Evolutionary conservation across 2,888 invertebrate genomes (phyloP).

Genomic region (Acanthosepion esculentum): DNA sequence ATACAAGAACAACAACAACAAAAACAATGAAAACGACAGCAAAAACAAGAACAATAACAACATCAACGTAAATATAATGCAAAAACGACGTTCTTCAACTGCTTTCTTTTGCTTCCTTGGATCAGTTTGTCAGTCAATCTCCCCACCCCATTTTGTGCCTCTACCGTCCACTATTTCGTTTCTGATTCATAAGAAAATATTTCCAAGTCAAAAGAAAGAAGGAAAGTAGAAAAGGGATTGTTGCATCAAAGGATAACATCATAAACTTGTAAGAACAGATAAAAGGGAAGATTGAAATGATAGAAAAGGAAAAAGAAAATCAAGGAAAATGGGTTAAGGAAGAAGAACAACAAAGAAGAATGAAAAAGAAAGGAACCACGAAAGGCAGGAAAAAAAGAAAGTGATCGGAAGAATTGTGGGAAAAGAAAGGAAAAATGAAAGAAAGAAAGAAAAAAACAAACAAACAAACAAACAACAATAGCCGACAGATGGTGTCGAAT

Average conservation of each 20-base stretch:
- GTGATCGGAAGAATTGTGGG: no score
- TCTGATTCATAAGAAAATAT: background rate
- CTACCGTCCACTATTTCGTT: background rate
- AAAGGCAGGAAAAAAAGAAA: background rate
- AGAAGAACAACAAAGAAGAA: background rate
- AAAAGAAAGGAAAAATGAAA: no score
- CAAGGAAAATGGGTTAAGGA: background rate
- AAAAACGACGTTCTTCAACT: background rate
- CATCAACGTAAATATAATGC: background rate
- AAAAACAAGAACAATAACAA: no score
- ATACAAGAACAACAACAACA: no score
- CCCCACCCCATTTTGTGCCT: background rate
- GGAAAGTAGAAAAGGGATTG: background rate
- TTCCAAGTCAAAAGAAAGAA: background rate
- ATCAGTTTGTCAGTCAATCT: background rate
- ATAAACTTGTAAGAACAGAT: background rate
- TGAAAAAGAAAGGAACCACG: background rate
- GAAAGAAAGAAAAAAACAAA: no score
- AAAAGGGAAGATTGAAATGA: background rate
- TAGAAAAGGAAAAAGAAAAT: background rate
- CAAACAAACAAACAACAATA: no score
- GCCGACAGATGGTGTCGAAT: no score
- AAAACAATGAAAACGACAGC: no score
- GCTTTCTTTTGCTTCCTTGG: background rate
- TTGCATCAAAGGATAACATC: background rate